Evolutionary conservation across 1,140 invertebrate genomes (phyloP).

Genomic region (Sminthurinus signatus): DNA sequence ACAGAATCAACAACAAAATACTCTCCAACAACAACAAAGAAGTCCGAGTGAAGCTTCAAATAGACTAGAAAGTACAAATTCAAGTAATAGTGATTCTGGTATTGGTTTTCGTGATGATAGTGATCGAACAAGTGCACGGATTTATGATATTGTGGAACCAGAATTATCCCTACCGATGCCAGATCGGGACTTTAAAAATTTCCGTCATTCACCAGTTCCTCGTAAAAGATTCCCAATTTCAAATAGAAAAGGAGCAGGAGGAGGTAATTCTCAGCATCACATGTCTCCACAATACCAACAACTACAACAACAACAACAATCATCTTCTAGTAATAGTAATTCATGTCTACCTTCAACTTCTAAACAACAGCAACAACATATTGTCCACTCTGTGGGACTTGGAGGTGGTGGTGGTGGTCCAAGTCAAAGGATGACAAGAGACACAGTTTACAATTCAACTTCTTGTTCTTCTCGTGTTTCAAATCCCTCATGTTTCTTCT

Average conservation of each 20-base stretch:
- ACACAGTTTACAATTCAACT: neutral
- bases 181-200: slow-evolving; percentile 12
- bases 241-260: slow-evolving; percentile 9
- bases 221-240: slow-evolving; percentile 25
- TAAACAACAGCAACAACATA: slow-evolving; percentile 11
- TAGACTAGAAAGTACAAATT: slow-evolving; percentile 64
- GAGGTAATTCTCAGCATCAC: neutral
- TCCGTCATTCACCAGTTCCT: slow-evolving; percentile 19
- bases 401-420: too few relatives aligned
- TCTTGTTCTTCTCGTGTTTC: slow-evolving; percentile 14
- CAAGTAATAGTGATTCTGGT: slow-evolving; percentile 89
- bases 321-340: neutral
- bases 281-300: neutral
- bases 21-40: neutral
- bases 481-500: slow-evolving; percentile 22
- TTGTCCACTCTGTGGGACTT: neutral
- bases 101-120: slow-evolving; percentile 85
- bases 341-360: slow-evolving; percentile 22
- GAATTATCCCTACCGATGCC: slow-evolving; percentile 5
- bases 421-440: too few relatives aligned
- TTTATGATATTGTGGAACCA: slow-evolving; percentile 39
- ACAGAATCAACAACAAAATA: slow-evolving; percentile 7
- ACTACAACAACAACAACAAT: neutral
- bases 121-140: slow-evolving; percentile 54
- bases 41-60: slow-evolving; percentile 42